Evolutionary conservation across 2,113 vertebrate species (phyloP), one percentile per base, ranked within the genome.

Genomic region (Sander lucioperca): DNA sequence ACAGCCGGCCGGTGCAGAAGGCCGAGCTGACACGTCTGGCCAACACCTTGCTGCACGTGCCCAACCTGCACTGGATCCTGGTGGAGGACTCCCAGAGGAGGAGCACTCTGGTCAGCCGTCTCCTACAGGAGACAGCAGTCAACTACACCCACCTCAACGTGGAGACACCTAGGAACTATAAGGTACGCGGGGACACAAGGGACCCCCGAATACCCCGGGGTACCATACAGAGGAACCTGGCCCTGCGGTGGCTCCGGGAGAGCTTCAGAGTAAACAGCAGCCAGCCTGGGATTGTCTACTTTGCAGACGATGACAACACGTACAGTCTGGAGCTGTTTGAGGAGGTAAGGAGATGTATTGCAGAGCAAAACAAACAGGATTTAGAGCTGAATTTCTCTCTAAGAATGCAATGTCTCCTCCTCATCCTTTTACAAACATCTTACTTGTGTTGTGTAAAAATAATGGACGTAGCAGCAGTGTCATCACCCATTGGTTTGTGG

Each of bases 281-380:
- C 2, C 96, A 96, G 84, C 84, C 91, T 5, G 97, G 96, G 0
- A 95, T 99, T 0, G 97, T 99, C 50, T 99, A 99, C 86, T 99
- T 99, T 92, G 98, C 97, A 0, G 98, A 99, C 2, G 98, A 99
- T 86, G 98, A 99, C 92, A 99, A 99, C 91, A 97, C 97, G 1
- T 99, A 99, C 89, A 98, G 97, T 91, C 92, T 97, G 93, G 96
- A 99, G 83, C 95, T 99, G 83, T 99, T 99, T 92, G 97, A 99
- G 80, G 98, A 99, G 97, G 97, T 99, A 91, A 88, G 76, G 18
- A 21, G 25, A 27, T 53, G 2, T 14, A 8, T 50, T 43, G 4
- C 13, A 54, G 39, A 33, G 15, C 14, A 33, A 45, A 68, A 39
- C 3, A 18, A 18, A 70, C 25, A 30, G 8, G 16, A 45, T 3